Conservation (phyloP, 2,113 vertebrate species). For the human region DNA sequence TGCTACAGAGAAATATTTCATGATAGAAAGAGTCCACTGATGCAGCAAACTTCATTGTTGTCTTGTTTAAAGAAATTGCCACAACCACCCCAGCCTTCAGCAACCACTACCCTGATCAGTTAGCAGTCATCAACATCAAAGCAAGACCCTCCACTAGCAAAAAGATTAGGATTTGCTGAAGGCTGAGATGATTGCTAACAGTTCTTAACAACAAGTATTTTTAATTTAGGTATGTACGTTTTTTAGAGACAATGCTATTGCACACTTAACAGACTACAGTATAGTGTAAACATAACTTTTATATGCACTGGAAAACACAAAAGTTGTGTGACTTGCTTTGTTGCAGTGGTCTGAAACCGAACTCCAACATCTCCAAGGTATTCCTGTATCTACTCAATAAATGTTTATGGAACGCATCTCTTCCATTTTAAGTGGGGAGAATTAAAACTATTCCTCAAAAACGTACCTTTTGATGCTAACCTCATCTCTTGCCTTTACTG, state of each 20-base stretch:
- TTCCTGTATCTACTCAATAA: not conserved
- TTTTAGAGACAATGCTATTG: not conserved
- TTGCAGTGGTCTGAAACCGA: not conserved
- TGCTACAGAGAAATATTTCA: not conserved
- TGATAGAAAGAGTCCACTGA: not conserved
- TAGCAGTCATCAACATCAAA: not conserved
- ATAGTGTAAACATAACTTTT: not conserved
- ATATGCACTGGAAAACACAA: not conserved
- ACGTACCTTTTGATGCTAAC: not conserved
- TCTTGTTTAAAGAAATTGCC: not conserved
- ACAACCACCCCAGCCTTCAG: not conserved
- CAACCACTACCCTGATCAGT: not conserved
- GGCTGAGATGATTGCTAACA: not conserved
- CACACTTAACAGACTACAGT: not conserved
- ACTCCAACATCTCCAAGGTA: not conserved
- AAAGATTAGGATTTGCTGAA: not conserved
- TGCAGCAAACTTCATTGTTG: not conserved
- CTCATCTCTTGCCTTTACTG: not conserved
- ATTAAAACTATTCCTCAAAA: not conserved
- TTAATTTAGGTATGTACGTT: not conserved
- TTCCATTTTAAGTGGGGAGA: not conserved
- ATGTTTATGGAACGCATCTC: not conserved
- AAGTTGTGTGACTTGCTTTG: not conserved
- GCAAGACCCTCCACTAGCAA: not conserved
- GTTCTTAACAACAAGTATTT: not conserved